Evolutionary conservation across 2,113 vertebrate species (phyloP), one percentile per base, ranked within the genome.

Genomic region (Aspiorhynchus laticeps): DNA sequence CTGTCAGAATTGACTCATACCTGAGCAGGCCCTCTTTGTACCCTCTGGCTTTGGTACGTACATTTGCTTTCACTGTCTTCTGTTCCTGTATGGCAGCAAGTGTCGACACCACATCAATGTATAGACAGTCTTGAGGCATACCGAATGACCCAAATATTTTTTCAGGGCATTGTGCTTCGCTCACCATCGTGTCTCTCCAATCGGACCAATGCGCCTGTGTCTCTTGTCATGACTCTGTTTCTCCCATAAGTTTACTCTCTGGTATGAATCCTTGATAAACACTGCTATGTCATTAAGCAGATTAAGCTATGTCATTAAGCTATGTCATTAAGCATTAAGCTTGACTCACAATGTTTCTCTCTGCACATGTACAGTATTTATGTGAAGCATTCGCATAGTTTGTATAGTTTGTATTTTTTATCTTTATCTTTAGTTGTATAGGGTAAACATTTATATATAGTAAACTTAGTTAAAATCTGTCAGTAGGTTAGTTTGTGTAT

Each of bases 1-100:
- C 33, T 90, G 80, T 88, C 31, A 81, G 26, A 11, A 86, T 36
- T 19, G 63, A 74, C 56, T 90, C 79, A 88, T 90, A 85, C 51
- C 51, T 61, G 7, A 90, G 59, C 26, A 82, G 41, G 67, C 26
- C 56, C 53, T 78, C 38, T 71, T 63, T 74, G 48, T 73, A 87
- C 67, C 81, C 75, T 73, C 67, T 85, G 46, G 83, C 51, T 65
- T 85, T 85, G 83, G 21, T 59, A 3, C 43, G 26, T 63, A 43
- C 63, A 76, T 80, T 81, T 73, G 11, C 36, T 46, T 85, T 71
- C 43, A 85, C 31, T 26, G 79, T 83, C 79, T 33, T 61, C 67
- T 73, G 87, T 33, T 87, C 73, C 24, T 83, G 67, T 56, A 74
- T 86, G 63, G 83, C 84, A 80, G 24, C 17, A 5, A 14, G 51